A percentile compares a stretch with the other conserved stretches of the same genome.
Conservation (phyloP, 2,797 vertebrate species). For the Percopsis omiscomaycus region DNA sequence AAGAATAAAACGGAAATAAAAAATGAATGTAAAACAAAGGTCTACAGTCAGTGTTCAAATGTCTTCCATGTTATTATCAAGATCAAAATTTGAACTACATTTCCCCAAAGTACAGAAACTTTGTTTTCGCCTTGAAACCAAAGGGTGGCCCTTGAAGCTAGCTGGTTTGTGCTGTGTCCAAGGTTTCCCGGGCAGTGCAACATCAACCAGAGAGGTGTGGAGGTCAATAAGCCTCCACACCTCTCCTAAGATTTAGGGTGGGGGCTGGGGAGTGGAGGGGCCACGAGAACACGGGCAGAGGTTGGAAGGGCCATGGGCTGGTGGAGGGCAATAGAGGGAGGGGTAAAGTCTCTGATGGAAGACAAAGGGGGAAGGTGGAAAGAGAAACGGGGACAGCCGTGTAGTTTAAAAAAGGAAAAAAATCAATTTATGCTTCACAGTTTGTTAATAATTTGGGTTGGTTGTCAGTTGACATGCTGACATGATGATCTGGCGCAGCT, state of each 20-base stretch:
- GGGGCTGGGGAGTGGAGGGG: slow-evolving; percentile 44
- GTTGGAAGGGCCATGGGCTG: slow-evolving; percentile 34
- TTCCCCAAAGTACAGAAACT: too few species aligned
- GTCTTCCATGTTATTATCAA: not conserved
- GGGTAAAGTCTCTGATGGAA: slow-evolving; percentile 44
- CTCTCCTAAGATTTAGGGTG: slow-evolving; percentile 13
- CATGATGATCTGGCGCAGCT: slow-evolving; percentile 35
- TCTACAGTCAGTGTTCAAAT: not conserved
- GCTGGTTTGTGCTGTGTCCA: slow-evolving; percentile 27
- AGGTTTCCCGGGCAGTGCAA: slow-evolving; percentile 29
- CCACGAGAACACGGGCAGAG: slow-evolving; percentile 36
- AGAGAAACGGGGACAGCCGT: slow-evolving; percentile 36
- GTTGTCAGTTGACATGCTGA: slow-evolving; percentile 27
- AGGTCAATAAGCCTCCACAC: slow-evolving; percentile 37
- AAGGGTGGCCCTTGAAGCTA: slow-evolving; percentile 23
- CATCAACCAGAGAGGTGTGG: slow-evolving; percentile 45
- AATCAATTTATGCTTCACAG: slow-evolving; percentile 9
- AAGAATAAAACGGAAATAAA: slow-evolving; percentile 10
- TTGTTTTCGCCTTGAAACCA: too few species aligned
- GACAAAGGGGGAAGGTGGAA: slow-evolving; percentile 22
- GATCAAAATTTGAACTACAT: not conserved
- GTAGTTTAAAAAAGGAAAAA: slow-evolving; percentile 1
- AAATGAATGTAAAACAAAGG: slow-evolving; percentile 19
- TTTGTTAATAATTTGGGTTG: slow-evolving; percentile 18
- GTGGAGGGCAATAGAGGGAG: slow-evolving; percentile 36